Percentiles rank a stretch among this genome's conserved stretches.
Conservation (phyloP, 2,888 invertebrate species). For the Ochlodes sylvanus region DNA sequence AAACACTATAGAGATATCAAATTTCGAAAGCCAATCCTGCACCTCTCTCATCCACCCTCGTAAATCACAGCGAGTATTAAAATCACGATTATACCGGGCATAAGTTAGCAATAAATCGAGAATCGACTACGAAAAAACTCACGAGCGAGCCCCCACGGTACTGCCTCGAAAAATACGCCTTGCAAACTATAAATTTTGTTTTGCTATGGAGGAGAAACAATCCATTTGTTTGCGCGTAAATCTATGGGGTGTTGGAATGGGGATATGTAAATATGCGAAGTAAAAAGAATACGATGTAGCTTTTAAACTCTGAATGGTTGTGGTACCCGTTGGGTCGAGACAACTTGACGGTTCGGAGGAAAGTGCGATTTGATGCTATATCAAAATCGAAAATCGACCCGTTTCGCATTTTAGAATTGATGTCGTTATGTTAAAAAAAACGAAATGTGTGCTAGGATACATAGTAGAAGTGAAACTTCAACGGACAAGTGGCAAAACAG, state of each 20-base stretch:
- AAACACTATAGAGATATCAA: constrained; percentile 82
- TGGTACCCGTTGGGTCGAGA: constrained; percentile 13
- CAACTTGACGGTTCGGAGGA: constrained; percentile 13
- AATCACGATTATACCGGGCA: constrained; percentile 82
- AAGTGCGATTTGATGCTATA: constrained; percentile 15
- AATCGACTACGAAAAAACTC: constrained; percentile 64
- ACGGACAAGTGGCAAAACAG: too few species aligned
- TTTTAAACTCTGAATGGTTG: constrained; percentile 35
- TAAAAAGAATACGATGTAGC: constrained; percentile 37
- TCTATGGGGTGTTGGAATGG: constrained; percentile 66
- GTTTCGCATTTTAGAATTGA: neutral
- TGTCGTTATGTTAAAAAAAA: neutral
- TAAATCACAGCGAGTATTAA: constrained; percentile 81
- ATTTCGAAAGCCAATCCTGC: constrained; percentile 79
- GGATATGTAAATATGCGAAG: constrained; percentile 68
- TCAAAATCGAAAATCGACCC: neutral
- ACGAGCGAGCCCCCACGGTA: constrained; percentile 50
- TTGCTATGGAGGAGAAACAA: constrained; percentile 69
- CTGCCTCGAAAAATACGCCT: constrained; percentile 61
- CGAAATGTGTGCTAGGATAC: too few species aligned
- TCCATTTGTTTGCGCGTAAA: constrained; percentile 74
- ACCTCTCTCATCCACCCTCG: constrained; percentile 62
- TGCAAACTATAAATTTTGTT: constrained; percentile 58
- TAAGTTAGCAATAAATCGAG: constrained; percentile 81
- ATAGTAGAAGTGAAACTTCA: too few species aligned